Evolutionary conservation across 92 coral and sea anemone genomes (phyloP), one percentile per base, ranked within the genome.

Genomic region (Porites rus): DNA sequence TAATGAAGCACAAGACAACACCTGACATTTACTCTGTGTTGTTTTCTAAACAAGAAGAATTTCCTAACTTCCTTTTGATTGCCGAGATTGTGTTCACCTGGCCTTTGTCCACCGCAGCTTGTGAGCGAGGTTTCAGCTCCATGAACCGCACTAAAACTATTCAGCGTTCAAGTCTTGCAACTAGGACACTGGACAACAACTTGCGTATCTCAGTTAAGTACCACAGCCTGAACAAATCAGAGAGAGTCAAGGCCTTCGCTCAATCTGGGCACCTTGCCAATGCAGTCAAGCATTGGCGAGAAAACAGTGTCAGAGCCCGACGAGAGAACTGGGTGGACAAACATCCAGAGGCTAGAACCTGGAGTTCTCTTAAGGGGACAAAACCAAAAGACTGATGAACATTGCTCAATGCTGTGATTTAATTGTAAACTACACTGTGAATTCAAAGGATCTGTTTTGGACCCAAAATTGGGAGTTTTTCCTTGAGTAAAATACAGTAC

Each of bases 81-180:
- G 83, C 72, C 65, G 74, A 78, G 65, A 78, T 78, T 63, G 83
- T 46, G 60, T 65, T 78, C 24, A 64, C 73, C 73, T 65, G 83
- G 83, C 83, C 51, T 43, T 78, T 78, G 74, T 78, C 83, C 18
- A 78, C 83, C 46, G 73, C 83, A 19, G 83, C 43, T 12, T 64
- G 72, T 64, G 74, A 78, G 10, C 72, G 59, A 50, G 83, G 73
- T 38, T 79, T 51, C 64, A 79, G 21, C 52, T 64, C 72, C 8
- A 65, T 79, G 73, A 79, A 79, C 64, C 8, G 73, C 58, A 65
- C 61, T 17, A 50, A 79, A 59, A 79, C 83, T 54, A 64, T 64
- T 51, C 51, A 64, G 73, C 74, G 62, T 25, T 79, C 74, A 31
- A 79, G 73, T 8, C 72, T 65, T 12, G 73, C 72, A 46, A 64